Conservation (phyloP, 2,797 vertebrate genomes). For the Parauchenoglanis ngamensis region DNA sequence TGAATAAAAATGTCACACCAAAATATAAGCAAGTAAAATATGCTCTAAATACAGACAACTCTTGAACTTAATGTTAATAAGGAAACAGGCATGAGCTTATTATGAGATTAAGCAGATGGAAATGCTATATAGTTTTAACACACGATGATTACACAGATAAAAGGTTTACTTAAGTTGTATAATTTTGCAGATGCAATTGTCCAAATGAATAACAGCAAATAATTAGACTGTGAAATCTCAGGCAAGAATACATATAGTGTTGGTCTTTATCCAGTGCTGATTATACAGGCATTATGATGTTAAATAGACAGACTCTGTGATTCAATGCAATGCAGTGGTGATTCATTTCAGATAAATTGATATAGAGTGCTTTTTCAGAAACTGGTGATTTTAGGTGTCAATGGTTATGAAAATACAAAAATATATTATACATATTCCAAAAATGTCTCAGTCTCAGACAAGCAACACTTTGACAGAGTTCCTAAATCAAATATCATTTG, state of each 20-base stretch:
- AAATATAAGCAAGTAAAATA: background rate
- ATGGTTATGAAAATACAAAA: background rate
- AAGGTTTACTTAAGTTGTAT: background rate
- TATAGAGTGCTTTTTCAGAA: background rate
- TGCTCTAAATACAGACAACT: background rate
- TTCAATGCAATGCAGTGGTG: background rate
- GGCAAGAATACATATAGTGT: background rate
- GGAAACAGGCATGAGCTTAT: background rate
- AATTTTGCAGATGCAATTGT: background rate
- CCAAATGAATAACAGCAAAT: background rate
- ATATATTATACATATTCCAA: too few relatives aligned
- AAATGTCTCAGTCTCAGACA: background rate
- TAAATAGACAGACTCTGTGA: background rate
- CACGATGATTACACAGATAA: background rate
- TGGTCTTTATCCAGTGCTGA: background rate
- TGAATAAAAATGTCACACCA: background rate
- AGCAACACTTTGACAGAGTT: background rate
- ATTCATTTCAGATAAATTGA: background rate
- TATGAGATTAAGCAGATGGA: background rate
- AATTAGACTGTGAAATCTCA: background rate
- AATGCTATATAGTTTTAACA: background rate
- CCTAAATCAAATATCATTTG: background rate
- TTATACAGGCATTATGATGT: background rate
- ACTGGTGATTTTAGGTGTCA: slow-evolving; percentile 9
- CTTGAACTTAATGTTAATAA: background rate